Evolutionary conservation across 2,888 invertebrate genomes (phyloP).

Genomic region (Mantis religiosa): DNA sequence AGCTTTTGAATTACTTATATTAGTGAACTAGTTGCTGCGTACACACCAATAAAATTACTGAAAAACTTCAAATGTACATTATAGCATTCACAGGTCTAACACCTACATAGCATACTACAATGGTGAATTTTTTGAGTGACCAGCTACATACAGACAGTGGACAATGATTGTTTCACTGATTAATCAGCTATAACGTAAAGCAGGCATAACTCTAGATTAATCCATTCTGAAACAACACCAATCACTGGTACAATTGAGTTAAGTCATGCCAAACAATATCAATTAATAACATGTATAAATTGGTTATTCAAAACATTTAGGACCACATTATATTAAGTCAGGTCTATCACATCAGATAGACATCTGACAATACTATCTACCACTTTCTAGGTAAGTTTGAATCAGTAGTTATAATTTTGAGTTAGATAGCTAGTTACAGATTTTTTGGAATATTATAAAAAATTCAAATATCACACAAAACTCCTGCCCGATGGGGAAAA

Average conservation of each 20-base stretch:
- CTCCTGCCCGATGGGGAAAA: no score
- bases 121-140: neutral
- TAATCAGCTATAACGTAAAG: neutral
- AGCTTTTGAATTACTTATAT: no score
- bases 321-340: neutral
- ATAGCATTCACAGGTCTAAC: neutral
- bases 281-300: neutral
- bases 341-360: neutral
- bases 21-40: neutral
- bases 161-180: neutral
- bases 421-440: no score
- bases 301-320: neutral
- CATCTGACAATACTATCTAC: slow-evolving; percentile 4
- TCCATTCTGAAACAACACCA: neutral
- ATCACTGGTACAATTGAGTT: neutral
- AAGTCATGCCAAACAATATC: neutral
- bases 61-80: neutral
- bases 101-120: neutral
- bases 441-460: no score
- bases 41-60: neutral
- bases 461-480: no score
- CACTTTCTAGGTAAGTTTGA: no score
- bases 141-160: neutral
- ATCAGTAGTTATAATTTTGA: no score
- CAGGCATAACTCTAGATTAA: neutral